A percentile compares a stretch with the other conserved stretches of the same genome.
phyloP scores from a whole-genome alignment of 2,888 invertebrate genomes.

The Ramazzottius varieornatus region DNA sequence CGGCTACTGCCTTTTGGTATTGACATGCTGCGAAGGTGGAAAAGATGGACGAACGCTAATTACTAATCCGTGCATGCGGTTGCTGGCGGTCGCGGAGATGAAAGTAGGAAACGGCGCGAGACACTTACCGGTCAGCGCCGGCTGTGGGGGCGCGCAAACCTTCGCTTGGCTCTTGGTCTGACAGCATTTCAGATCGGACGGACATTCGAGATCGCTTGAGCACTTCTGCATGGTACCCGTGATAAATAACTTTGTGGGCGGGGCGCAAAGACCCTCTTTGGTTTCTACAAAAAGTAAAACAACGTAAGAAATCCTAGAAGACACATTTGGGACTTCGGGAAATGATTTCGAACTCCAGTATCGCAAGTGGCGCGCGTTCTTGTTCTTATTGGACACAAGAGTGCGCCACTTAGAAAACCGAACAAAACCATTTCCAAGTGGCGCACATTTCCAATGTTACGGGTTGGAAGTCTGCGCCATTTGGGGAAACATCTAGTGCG shows the following conservation, averaged over 20 bases:
- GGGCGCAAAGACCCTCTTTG: background rate
- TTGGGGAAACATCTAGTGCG: too few species aligned
- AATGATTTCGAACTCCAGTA: too few species aligned
- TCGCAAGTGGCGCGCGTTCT: too few species aligned
- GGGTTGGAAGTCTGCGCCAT: too few species aligned
- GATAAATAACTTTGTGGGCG: background rate
- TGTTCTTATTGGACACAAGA: too few species aligned
- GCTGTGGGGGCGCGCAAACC: background rate
- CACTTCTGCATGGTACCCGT: background rate
- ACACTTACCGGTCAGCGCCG: background rate
- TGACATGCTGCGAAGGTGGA: background rate
- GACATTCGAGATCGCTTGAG: background rate
- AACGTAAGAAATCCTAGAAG: background rate
- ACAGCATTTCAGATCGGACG: background rate
- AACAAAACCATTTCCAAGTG: too few species aligned
- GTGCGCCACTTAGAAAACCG: too few species aligned
- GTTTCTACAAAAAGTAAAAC: background rate
- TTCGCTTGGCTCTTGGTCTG: background rate
- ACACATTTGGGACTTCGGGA: too few species aligned
- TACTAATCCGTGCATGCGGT: too few species aligned
- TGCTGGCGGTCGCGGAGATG: background rate
- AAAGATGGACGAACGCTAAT: too few species aligned
- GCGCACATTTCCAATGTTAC: too few species aligned
- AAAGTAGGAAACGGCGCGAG: background rate
- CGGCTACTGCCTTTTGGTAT: background rate